Evolutionary conservation across 2,797 vertebrate genomes (phyloP).

Genomic region (Pseudomugil gertrudae): DNA sequence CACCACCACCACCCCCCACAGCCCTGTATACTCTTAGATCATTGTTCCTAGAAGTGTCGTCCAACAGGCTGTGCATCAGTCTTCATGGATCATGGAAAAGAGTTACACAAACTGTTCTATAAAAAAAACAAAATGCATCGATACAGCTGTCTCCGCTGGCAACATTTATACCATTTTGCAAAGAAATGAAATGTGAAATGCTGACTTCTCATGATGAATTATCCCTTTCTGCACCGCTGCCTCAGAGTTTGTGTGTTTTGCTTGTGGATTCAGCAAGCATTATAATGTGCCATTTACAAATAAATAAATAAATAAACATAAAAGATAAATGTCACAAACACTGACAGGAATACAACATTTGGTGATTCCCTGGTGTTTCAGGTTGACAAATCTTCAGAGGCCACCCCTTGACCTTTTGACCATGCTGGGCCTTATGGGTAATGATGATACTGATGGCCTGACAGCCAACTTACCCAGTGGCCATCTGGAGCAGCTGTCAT

Average conservation of each 20-base stretch:
- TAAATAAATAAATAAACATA: not conserved
- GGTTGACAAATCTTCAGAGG: conserved; percentile 68
- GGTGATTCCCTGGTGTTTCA: conserved; percentile 56
- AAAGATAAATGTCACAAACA: conserved; percentile 54
- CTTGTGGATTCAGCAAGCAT: conserved; percentile 27
- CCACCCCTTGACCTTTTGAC: conserved; percentile 78
- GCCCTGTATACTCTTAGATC: conserved; percentile 25
- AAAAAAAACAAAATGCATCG: conserved; percentile 10
- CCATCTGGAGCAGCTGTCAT: conserved; percentile 83
- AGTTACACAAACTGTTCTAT: not conserved
- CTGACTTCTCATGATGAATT: conserved; percentile 52
- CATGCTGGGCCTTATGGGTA: conserved; percentile 72
- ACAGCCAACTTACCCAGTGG: conserved; percentile 75
- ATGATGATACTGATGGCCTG: conserved; percentile 82
- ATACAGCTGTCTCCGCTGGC: conserved; percentile 13
- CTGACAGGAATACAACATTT: conserved; percentile 66
- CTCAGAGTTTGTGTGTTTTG: conserved; percentile 33
- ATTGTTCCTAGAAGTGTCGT: conserved; percentile 47
- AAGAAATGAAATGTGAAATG: conserved; percentile 47
- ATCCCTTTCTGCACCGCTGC: conserved; percentile 34
- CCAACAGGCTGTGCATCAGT: conserved; percentile 1
- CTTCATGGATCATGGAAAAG: conserved; percentile 6
- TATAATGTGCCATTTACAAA: conserved; percentile 46
- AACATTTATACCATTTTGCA: conserved; percentile 16
- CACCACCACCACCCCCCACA: conserved; percentile 29